Percentiles rank a stretch among this genome's conserved stretches.
Evolutionary conservation across 2,113 vertebrate species (phyloP).

Genomic region (Thinocorus orbignyianus): DNA sequence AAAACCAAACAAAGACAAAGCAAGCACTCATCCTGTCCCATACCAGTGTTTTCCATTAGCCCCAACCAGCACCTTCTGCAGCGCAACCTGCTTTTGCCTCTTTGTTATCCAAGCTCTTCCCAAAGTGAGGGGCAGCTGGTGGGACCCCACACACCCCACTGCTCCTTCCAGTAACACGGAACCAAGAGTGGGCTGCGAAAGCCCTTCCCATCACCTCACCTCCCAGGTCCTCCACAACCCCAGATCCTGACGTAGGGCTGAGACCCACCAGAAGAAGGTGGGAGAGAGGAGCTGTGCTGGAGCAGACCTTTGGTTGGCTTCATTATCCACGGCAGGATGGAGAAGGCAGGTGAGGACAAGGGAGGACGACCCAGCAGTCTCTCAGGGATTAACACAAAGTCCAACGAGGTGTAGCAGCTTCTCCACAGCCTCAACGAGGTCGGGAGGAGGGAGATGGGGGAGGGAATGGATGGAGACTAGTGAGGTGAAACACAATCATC

Average conservation of each 20-base stretch:
- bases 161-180: not conserved
- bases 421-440: constrained; percentile 1
- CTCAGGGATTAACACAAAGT: not conserved
- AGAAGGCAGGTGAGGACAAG: not conserved
- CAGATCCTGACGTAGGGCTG: not conserved
- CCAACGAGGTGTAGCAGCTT: constrained; percentile 36
- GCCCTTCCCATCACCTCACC: not conserved
- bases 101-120: not conserved
- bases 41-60: not conserved
- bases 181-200: not conserved
- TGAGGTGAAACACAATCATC: constrained; percentile 23
- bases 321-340: not conserved
- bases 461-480: constrained; percentile 29
- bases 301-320: constrained; percentile 46
- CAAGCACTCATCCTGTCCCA: not conserved
- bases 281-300: not conserved
- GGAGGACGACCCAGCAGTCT: not conserved
- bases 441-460: not conserved
- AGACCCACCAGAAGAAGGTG: not conserved
- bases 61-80: not conserved
- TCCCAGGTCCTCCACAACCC: not conserved
- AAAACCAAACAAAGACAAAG: not conserved
- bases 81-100: not conserved
- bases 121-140: fast-evolving
- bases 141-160: not conserved